Evolutionary conservation across 2,797 vertebrate genomes (phyloP).

Genomic region (Chrysocyon brachyurus): DNA sequence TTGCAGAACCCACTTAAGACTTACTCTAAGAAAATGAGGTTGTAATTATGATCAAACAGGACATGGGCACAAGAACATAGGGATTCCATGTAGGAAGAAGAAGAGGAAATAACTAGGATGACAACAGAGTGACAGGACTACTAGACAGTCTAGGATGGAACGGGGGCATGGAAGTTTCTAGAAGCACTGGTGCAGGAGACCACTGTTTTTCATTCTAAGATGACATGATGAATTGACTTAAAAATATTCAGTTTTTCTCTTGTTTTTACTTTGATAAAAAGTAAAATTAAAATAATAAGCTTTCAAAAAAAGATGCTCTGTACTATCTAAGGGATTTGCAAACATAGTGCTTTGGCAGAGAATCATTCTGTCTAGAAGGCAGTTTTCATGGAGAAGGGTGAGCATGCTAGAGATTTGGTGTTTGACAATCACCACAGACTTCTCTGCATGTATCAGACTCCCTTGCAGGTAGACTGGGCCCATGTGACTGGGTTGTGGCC

Average conservation of each 20-base stretch:
- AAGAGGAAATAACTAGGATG: neutral
- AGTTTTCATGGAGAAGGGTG: neutral
- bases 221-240: neutral
- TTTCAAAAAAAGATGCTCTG: neutral
- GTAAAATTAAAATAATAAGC: neutral
- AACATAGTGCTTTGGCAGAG: neutral
- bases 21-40: neutral
- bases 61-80: neutral
- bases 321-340: neutral
- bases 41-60: neutral
- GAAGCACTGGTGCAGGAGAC: neutral
- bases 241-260: neutral
- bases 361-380: neutral
- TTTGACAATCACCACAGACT: neutral
- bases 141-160: neutral
- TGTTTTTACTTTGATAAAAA: neutral
- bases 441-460: neutral
- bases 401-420: neutral
- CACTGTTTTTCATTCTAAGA: neutral
- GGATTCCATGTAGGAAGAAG: neutral
- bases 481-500: neutral
- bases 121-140: neutral
- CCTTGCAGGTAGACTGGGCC: neutral
- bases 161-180: neutral
- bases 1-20: constrained; percentile 19